Conservation (phyloP, 2,888 invertebrate species). For the Hyles lineata region DNA sequence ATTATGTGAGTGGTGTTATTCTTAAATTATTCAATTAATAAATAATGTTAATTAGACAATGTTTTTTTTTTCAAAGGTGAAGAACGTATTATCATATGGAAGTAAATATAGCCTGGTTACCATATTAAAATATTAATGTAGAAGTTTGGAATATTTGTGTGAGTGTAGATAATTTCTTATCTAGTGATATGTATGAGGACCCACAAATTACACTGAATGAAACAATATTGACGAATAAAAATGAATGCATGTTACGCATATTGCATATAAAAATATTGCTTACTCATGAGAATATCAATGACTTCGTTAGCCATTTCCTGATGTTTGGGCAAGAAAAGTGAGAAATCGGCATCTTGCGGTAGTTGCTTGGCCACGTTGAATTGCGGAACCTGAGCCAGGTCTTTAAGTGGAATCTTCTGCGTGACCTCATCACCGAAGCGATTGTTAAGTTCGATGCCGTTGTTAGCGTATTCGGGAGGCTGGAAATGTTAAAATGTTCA, state of each 20-base stretch:
- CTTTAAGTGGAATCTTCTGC: constrained; percentile 82
- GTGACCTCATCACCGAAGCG: constrained; percentile 85
- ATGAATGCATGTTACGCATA: neutral
- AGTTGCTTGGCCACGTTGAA: constrained; percentile 84
- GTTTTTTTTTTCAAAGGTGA: constrained; percentile 7
- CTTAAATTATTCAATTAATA: constrained; percentile 27
- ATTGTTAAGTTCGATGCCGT: constrained; percentile 85
- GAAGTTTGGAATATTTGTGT: no score
- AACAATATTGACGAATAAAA: no score
- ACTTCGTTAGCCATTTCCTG: constrained; percentile 88
- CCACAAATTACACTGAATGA: no score
- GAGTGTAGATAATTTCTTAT: no score
- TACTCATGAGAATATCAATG: constrained; percentile 88
- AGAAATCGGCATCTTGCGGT: constrained; percentile 87
- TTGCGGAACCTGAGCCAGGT: constrained; percentile 82
- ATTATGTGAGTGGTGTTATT: constrained; percentile 13
- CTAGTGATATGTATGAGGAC: no score
- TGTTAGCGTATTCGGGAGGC: constrained; percentile 78
- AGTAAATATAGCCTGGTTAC: no score
- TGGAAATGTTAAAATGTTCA: constrained; percentile 2
- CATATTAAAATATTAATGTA: no score
- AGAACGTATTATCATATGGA: no score
- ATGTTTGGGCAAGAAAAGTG: constrained; percentile 90
- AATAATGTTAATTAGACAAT: constrained; percentile 18
- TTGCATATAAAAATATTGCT: constrained; percentile 42